Conservation (phyloP, 2,113 vertebrate species). For the Oreochromis spilurus region DNA sequence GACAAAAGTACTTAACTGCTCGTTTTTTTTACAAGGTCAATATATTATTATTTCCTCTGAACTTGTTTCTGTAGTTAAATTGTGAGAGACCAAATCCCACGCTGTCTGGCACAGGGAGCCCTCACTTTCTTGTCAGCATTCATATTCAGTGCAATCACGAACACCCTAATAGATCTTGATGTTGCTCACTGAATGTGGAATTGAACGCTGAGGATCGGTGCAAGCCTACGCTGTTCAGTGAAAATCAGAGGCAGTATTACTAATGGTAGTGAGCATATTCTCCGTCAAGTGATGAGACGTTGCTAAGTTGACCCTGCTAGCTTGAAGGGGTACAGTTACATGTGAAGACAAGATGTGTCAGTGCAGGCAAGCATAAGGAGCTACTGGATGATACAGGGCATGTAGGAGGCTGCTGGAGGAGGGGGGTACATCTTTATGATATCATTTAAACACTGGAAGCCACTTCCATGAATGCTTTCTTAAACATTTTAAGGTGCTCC, state of each 20-base stretch:
- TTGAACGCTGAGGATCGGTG: background rate
- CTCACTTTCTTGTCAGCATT: conserved; percentile 54
- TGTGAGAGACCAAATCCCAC: conserved; percentile 69
- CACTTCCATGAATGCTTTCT: background rate
- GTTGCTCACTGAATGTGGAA: conserved; percentile 48
- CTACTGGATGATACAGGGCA: conserved; percentile 5
- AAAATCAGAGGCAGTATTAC: conserved; percentile 34
- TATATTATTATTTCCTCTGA: conserved; percentile 63
- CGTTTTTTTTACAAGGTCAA: conserved; percentile 69
- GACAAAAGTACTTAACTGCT: conserved; percentile 80
- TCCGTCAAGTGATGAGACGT: conserved; percentile 28
- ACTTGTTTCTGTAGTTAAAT: conserved; percentile 77
- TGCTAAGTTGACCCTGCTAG: background rate
- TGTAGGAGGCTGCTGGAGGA: background rate
- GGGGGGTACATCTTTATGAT: background rate
- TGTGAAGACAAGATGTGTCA: conserved; percentile 41
- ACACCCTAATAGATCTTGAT: conserved; percentile 49
- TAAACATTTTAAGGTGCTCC: background rate
- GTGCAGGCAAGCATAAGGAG: background rate
- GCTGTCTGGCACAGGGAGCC: conserved; percentile 42
- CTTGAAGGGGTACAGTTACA: conserved; percentile 37
- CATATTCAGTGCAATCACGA: conserved; percentile 33
- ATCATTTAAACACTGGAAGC: background rate
- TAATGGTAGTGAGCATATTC: conserved; percentile 42
- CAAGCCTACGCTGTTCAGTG: background rate